Evolutionary conservation across 2,888 invertebrate genomes (phyloP).

Genomic region (Netelia virgata): DNA sequence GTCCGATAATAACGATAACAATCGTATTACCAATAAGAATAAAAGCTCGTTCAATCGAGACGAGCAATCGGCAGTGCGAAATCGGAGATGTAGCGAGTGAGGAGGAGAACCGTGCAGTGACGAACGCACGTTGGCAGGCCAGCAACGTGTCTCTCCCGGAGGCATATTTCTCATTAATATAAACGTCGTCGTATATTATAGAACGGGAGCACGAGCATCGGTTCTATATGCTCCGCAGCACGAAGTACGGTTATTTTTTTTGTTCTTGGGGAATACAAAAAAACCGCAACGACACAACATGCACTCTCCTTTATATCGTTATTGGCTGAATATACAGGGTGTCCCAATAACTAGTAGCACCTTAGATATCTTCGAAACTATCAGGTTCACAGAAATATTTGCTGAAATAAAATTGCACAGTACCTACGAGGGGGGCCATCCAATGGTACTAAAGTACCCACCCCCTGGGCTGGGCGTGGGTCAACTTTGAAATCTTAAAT

Average conservation of each 20-base stretch:
- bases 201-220: slow-evolving; percentile 31
- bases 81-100: slow-evolving; percentile 49
- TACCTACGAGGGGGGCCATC: too few species aligned
- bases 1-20: slow-evolving; percentile 61
- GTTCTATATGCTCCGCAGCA: neutral
- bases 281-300: neutral
- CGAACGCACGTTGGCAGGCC: slow-evolving; percentile 54
- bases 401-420: too few species aligned
- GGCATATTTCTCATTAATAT: slow-evolving; percentile 78
- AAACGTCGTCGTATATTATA: slow-evolving; percentile 78
- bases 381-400: too few species aligned
- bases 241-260: slow-evolving; percentile 29
- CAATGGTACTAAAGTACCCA: too few species aligned
- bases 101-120: slow-evolving; percentile 29
- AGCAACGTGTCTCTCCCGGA: slow-evolving; percentile 70
- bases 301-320: neutral
- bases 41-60: slow-evolving; percentile 48
- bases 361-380: too few species aligned
- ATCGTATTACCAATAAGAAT: slow-evolving; percentile 52
- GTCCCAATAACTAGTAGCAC: too few species aligned
- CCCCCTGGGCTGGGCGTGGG: too few species aligned
- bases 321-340: neutral
- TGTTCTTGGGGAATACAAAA: slow-evolving; percentile 28
- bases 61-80: slow-evolving; percentile 68
- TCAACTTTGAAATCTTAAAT: too few species aligned